phyloP scores from a whole-genome alignment of 2,888 invertebrate species.

The Metallyticus violacea region DNA sequence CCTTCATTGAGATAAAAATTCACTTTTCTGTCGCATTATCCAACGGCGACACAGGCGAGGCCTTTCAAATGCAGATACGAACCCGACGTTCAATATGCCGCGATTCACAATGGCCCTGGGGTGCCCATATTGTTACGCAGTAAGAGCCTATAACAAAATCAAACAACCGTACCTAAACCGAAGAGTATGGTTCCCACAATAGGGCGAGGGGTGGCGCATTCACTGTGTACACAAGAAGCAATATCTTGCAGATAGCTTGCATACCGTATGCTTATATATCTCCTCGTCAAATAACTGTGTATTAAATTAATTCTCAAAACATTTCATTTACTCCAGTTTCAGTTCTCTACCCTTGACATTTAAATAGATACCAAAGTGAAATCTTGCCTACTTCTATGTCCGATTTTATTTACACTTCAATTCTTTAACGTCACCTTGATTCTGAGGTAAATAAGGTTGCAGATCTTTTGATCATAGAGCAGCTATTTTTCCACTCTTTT shows the following conservation, averaged over 20 bases:
- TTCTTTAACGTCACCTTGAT: no score
- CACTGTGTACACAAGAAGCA: neutral
- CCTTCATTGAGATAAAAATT: conserved; percentile 32
- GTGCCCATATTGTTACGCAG: neutral
- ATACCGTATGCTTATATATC: no score
- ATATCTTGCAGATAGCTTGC: neutral
- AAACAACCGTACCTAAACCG: conserved; percentile 25
- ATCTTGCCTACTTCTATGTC: no score
- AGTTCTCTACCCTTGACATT: no score
- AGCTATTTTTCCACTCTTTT: no score
- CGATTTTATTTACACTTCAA: no score
- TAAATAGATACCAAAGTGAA: no score
- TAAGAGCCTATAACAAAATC: conserved; percentile 23
- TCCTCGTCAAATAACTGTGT: no score
- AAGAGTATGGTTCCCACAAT: conserved; percentile 14
- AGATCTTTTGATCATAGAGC: no score
- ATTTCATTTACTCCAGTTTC: no score
- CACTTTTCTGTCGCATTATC: conserved; percentile 27
- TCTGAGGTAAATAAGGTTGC: no score
- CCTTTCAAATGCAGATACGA: conserved; percentile 32
- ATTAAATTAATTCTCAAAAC: no score
- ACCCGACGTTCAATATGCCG: neutral
- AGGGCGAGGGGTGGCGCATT: conserved; percentile 10
- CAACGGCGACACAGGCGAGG: conserved; percentile 2
- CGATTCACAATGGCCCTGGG: neutral